Percentiles rank a stretch among this genome's conserved stretches.
These are phyloP conservation scores for Nibea coibor DNA, from an alignment of 2,113 vertebrate species.

Conservation along the genomic window DNA sequence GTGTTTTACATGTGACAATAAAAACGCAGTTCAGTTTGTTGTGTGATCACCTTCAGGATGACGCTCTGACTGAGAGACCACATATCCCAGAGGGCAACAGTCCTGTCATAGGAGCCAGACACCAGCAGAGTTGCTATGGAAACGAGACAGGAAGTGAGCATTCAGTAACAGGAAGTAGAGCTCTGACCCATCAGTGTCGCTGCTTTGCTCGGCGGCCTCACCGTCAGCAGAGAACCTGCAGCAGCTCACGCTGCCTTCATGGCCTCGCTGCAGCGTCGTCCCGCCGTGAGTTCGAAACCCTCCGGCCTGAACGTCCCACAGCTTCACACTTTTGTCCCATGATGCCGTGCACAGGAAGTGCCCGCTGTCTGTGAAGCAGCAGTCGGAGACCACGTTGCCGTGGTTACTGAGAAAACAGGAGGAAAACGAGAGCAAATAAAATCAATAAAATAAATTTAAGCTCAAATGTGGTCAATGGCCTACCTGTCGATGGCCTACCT, in stretches of 20 bases:
- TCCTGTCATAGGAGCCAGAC: conserved; percentile 84
- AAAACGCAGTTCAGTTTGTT: too few species aligned
- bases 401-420: conserved; percentile 78
- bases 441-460: too few species aligned
- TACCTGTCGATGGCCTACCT: too few species aligned
- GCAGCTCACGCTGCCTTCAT: conserved; percentile 83
- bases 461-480: too few species aligned
- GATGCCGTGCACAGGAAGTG: conserved; percentile 85
- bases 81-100: conserved; percentile 83
- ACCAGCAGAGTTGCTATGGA: conserved; percentile 80
- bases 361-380: conserved; percentile 84
- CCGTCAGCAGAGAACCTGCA: conserved; percentile 83
- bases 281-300: conserved; percentile 76
- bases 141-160: conserved; percentile 8
- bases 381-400: conserved; percentile 81
- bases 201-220: conserved; percentile 52
- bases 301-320: conserved; percentile 84
- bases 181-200: too few species aligned
- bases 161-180: too few species aligned
- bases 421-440: too few species aligned
- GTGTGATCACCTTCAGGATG: conserved; percentile 80
- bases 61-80: conserved; percentile 77
- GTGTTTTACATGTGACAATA: neutral
- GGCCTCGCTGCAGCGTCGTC: conserved; percentile 70
- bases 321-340: conserved; percentile 86